Conservation (phyloP, 2,797 vertebrate species). For the Chrosomus eos region DNA sequence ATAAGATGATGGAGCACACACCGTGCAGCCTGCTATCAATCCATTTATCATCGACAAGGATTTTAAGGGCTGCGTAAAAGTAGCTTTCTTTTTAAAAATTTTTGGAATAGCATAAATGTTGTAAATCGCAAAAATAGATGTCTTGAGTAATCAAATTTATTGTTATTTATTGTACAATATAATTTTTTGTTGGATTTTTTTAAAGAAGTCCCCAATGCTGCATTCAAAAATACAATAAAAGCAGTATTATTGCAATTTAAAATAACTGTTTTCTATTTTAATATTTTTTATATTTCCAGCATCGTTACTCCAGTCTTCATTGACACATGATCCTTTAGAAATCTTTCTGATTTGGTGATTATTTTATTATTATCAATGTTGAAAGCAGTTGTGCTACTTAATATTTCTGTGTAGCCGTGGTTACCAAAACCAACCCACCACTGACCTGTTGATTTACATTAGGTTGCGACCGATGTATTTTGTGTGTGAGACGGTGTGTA, state of each 20-base stretch:
- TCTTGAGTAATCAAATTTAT: background rate
- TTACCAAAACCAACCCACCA: background rate
- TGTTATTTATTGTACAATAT: background rate
- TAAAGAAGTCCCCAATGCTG: background rate
- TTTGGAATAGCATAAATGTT: background rate
- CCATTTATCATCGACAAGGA: slow-evolving; percentile 60
- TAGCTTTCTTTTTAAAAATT: slow-evolving; percentile 7
- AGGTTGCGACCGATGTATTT: background rate
- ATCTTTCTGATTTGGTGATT: background rate
- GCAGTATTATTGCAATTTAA: background rate
- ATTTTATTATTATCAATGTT: background rate
- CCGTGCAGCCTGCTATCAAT: slow-evolving; percentile 58
- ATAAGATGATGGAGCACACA: slow-evolving; percentile 62
- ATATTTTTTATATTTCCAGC: background rate
- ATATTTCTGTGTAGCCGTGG: background rate
- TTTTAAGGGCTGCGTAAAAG: slow-evolving; percentile 55
- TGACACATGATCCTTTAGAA: background rate
- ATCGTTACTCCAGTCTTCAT: background rate
- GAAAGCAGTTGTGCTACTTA: background rate
- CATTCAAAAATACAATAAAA: background rate
- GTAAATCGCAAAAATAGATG: background rate
- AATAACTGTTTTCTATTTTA: background rate
- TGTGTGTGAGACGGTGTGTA: slow-evolving; percentile 18
- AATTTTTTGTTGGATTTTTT: background rate
- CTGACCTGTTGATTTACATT: slow-evolving; percentile 52